phyloP scores from a whole-genome alignment of 2,113 vertebrate species.

The Hoplias malabaricus region DNA sequence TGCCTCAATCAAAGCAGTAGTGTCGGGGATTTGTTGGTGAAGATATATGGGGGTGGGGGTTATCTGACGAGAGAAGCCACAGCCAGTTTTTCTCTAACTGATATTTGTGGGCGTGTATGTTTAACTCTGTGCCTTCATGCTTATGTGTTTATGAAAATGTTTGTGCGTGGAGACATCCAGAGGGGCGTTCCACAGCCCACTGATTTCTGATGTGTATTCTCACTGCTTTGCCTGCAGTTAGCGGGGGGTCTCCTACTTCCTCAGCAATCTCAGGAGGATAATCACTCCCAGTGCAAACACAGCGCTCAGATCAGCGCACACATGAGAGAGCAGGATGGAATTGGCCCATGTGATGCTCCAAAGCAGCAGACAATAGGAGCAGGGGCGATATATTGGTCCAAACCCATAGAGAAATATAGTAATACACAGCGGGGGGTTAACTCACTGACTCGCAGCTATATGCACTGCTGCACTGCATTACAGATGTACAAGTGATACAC shows the following conservation, averaged over 20 bases:
- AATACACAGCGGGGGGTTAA: constrained; percentile 11
- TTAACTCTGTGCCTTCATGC: not conserved
- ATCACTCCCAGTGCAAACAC: constrained; percentile 13
- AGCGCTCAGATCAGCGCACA: not conserved
- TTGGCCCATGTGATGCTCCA: not conserved
- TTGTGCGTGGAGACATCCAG: not conserved
- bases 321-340: not conserved
- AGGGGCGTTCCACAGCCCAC: constrained; percentile 6
- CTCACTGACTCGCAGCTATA: not conserved
- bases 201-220: constrained; percentile 27
- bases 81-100: constrained; percentile 12
- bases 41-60: not conserved
- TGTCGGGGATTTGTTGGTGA: not conserved
- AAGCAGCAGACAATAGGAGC: constrained; percentile 16
- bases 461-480: not conserved
- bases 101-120: not conserved
- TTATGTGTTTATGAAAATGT: not conserved
- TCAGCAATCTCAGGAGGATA: constrained; percentile 37
- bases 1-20: not conserved
- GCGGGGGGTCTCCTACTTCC: constrained; percentile 26
- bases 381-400: not conserved
- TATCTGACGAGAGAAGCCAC: not conserved
- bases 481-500: not conserved
- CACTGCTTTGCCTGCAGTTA: constrained; percentile 11
- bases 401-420: not conserved